Evolutionary conservation across 2,797 vertebrate genomes (phyloP).

Genomic region (Tenualosa ilisha): DNA sequence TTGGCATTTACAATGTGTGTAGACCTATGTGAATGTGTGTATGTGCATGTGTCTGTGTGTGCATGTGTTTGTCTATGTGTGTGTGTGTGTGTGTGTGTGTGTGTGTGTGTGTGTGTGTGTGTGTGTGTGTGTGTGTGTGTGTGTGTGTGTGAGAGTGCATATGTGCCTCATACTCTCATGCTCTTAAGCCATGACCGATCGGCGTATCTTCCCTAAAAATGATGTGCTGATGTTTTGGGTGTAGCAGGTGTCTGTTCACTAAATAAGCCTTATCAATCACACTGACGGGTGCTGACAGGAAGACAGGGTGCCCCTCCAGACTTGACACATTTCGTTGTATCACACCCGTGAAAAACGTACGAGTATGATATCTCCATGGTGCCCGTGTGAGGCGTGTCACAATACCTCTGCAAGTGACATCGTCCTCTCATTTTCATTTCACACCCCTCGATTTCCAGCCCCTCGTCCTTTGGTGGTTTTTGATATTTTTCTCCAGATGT

Average conservation of each 20-base stretch:
- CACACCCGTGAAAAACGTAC: neutral
- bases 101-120: neutral
- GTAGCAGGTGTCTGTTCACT: neutral
- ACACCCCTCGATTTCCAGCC: neutral
- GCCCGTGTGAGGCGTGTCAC: neutral
- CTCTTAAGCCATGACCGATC: neutral
- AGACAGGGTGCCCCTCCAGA: neutral
- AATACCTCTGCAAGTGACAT: neutral
- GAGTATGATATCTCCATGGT: neutral
- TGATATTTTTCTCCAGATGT: too few species aligned
- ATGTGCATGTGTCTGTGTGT: neutral
- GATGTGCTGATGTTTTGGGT: neutral
- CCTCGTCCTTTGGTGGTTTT: neutral
- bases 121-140: neutral
- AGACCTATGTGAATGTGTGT: neutral
- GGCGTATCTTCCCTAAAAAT: neutral
- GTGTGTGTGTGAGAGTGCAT: too few species aligned
- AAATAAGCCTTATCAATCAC: conserved; percentile 3
- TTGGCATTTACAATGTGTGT: too few species aligned
- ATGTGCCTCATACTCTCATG: neutral
- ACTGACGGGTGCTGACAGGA: neutral
- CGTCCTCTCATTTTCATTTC: neutral
- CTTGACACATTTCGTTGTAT: neutral
- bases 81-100: neutral
- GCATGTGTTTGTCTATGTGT: too few species aligned